A percentile compares a stretch with the other conserved stretches of the same genome.
Evolutionary conservation across 1,140 invertebrate species (phyloP).

Genomic region (Varroa destructor): DNA sequence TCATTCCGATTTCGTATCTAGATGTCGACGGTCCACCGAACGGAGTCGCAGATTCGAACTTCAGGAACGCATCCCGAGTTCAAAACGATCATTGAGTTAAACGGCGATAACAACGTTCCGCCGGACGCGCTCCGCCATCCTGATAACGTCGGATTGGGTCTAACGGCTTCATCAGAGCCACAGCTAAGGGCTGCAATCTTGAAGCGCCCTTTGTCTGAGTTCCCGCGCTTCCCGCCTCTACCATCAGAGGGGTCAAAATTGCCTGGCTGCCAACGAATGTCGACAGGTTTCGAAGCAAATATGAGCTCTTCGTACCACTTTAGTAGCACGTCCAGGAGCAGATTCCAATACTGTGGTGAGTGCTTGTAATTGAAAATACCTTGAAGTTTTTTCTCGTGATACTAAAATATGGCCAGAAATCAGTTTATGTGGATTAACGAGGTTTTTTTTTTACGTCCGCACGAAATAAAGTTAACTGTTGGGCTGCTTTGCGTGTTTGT

Average conservation of each 20-base stretch:
- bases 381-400: background rate
- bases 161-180: constrained; percentile 6
- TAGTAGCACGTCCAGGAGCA: constrained; percentile 20
- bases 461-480: too few relatives aligned
- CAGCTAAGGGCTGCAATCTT: constrained; percentile 15
- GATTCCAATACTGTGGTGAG: constrained; percentile 24
- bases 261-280: background rate
- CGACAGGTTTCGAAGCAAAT: constrained; percentile 24
- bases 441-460: background rate
- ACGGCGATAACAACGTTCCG: constrained; percentile 14
- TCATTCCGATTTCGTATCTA: background rate
- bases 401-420: background rate
- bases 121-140: constrained; percentile 2
- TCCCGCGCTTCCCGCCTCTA: background rate
- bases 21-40: constrained; percentile 20
- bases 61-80: constrained; percentile 20
- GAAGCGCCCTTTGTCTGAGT: constrained; percentile 17
- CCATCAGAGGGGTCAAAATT: background rate
- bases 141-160: background rate
- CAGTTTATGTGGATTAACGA: background rate
- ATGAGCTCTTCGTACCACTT: constrained; percentile 28
- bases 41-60: constrained; percentile 18
- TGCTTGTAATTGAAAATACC: background rate
- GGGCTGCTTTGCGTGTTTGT: too few relatives aligned
- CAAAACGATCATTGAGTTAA: constrained; percentile 23